Conservation (phyloP, 2,113 vertebrate species). For the Ageneiosus marmoratus region DNA sequence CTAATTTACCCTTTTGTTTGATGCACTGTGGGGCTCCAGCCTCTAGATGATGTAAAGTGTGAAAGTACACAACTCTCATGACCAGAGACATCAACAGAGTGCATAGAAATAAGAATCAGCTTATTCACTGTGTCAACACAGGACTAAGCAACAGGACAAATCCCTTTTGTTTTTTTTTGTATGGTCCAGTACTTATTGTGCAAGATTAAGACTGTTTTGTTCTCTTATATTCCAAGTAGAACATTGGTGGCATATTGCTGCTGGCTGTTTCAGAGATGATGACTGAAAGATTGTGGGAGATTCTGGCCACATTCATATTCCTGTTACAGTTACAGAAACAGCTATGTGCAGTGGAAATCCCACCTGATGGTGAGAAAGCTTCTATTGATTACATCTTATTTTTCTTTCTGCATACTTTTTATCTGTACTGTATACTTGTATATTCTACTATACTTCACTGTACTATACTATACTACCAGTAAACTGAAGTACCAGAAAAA, state of each 20-base stretch:
- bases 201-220: constrained; percentile 6
- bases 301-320: constrained; percentile 58
- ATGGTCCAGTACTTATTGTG: neutral
- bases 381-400: neutral
- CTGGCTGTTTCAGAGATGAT: constrained; percentile 74
- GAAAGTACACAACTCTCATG: neutral
- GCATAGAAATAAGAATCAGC: neutral
- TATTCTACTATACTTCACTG: no score
- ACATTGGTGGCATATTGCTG: constrained; percentile 39
- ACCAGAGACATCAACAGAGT: neutral
- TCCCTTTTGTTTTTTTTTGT: neutral
- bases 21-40: neutral
- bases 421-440: no score
- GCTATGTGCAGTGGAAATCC: constrained; percentile 79
- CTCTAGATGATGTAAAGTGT: constrained; percentile 3
- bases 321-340: constrained; percentile 74
- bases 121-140: neutral
- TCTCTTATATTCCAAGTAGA: constrained; percentile 30
- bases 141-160: constrained; percentile 8
- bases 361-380: constrained; percentile 82
- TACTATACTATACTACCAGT: neutral
- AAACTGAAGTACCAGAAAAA: no score
- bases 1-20: neutral
- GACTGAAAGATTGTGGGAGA: constrained; percentile 55
- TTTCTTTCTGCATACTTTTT: neutral